Base-by-base conservation (phyloP, 2,113 vertebrate species). In the Ctenomys sociabilis region DNA sequence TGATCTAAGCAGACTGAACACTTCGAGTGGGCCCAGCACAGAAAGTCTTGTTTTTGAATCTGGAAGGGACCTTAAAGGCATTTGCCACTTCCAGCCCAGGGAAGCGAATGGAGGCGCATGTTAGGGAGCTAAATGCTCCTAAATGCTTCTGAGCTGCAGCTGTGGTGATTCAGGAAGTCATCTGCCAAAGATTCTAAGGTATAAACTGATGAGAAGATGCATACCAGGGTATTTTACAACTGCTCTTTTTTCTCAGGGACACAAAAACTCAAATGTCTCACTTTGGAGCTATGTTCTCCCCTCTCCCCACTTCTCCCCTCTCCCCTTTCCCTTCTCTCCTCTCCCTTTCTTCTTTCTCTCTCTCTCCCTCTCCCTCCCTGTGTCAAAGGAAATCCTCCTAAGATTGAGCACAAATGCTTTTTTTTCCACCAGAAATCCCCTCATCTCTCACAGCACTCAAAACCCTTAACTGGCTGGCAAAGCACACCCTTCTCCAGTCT, bases 171-270 rank as follows among this genome's bases (percentile, higher is more conserved):
- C 52, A 75, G 7, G 49, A 85, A 88, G 70, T 52, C 77, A 61
- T 35, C 45, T 90, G 22, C 37, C 85, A 85, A 84, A 80, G 82
- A 72, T 37, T 82, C 77, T 59, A 85, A 92, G 57, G 59, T 37
- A 64, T 45, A 90, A 88, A 40, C 28, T 83, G 32, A 80, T 89
- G 8, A 0, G 88, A 75, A 95, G 90, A 86, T 59, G 7, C 54
- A 52, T 49, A 49, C 3, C 14, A 45, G 88, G 85, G 9, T 72
- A 11, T 88, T 88, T 95, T 75, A n/a, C 75, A 91, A 88, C 28
- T 59, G 28, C 14, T 40, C 17, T 14, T 73, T 4, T 91, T 61
- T 85, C n/a, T 35, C 72, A 66, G 61, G 9, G 57, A 2, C n/a
- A 13, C 49, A 84, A 85, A 77, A 93, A 37, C 28, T 70, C 49